Conservation (phyloP, 2,113 vertebrate genomes). For the Lagopus leucura region DNA sequence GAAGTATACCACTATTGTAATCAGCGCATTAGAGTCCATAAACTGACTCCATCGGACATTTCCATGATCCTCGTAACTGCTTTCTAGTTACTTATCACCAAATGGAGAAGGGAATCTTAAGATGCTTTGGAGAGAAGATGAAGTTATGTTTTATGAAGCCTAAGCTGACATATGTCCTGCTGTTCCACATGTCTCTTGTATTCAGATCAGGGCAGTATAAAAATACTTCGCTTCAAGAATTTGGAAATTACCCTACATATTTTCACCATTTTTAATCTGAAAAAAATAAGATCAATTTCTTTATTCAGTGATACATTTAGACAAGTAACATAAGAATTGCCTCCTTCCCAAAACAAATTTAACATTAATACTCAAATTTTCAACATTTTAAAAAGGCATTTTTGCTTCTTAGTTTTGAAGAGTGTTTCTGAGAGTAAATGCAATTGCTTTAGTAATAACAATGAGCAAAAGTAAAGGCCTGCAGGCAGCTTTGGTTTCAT, state of each 20-base stretch:
- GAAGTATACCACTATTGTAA: background rate
- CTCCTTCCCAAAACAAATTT: background rate
- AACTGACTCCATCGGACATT: background rate
- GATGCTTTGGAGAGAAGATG: background rate
- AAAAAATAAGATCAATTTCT: background rate
- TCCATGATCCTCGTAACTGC: background rate
- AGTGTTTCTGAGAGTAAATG: background rate
- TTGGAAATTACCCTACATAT: background rate
- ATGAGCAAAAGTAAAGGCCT: background rate
- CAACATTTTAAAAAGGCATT: background rate
- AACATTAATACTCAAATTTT: background rate
- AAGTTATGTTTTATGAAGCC: background rate
- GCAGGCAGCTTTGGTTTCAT: background rate
- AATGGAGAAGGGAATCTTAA: background rate
- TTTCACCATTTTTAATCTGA: background rate
- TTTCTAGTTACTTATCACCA: background rate
- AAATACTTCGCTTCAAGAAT: background rate
- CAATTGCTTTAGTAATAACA: background rate
- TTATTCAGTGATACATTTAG: background rate
- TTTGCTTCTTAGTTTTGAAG: background rate
- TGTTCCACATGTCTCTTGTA: background rate
- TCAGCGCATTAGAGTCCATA: background rate
- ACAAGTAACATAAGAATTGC: background rate
- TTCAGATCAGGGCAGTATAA: background rate
- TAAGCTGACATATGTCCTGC: background rate